Percentiles rank a stretch among this genome's conserved stretches.
Evolutionary conservation across 2,888 invertebrate species (phyloP).

Genomic region (Listrodromus nycthemerus): DNA sequence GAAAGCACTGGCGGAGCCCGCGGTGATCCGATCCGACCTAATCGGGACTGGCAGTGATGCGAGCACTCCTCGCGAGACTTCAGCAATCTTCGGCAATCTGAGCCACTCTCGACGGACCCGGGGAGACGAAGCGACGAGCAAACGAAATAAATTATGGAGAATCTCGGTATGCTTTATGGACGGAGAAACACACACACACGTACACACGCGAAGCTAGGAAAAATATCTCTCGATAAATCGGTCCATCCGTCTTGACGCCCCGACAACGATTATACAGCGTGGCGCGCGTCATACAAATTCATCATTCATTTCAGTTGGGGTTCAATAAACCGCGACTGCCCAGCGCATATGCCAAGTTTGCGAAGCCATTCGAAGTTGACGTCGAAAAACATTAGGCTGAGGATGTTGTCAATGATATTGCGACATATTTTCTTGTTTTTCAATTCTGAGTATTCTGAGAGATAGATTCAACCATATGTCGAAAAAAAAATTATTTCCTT

Average conservation of each 20-base stretch:
- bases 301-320: constrained; percentile 24
- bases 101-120: not conserved
- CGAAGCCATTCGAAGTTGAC: not conserved
- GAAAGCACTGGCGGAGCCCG: constrained; percentile 4
- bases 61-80: constrained; percentile 12
- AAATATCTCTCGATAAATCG: constrained; percentile 53
- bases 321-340: constrained; percentile 29
- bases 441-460: not conserved
- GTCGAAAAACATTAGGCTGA: not conserved
- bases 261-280: constrained; percentile 39
- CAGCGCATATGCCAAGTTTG: not conserved
- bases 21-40: constrained; percentile 42
- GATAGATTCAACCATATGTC: not conserved
- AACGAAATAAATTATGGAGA: constrained; percentile 24
- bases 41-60: constrained; percentile 54
- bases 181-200: not conserved
- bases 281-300: constrained; percentile 33
- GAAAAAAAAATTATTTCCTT: too few relatives aligned
- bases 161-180: not conserved
- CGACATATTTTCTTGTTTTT: too few relatives aligned
- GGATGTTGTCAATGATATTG: not conserved
- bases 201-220: not conserved
- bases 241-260: constrained; percentile 44
- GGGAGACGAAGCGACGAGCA: not conserved
- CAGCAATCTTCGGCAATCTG: constrained; percentile 11